phyloP scores from a whole-genome alignment of 2,113 vertebrate genomes.

The Crotalus tigris region DNA sequence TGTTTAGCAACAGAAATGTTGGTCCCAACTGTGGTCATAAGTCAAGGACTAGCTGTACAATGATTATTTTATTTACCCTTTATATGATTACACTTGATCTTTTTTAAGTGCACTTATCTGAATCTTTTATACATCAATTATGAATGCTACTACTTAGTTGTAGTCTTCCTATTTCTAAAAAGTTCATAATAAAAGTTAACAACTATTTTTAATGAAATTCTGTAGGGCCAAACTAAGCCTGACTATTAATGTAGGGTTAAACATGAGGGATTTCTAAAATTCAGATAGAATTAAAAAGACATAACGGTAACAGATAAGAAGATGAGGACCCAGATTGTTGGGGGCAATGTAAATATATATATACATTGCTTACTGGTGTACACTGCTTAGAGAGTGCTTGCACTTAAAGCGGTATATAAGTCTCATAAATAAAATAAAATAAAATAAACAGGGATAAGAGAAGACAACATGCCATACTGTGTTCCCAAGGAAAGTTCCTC shows the following conservation, averaged over 20 bases:
- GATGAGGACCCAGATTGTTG: no score
- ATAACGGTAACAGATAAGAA: not conserved
- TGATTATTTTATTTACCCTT: not conserved
- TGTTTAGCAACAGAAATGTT: not conserved
- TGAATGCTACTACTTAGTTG: not conserved
- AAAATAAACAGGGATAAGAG: not conserved
- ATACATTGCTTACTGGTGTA: no score
- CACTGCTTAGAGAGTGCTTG: no score
- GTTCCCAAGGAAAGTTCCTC: not conserved
- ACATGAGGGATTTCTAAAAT: not conserved
- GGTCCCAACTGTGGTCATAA: not conserved
- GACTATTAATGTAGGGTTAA: not conserved
- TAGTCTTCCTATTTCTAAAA: not conserved
- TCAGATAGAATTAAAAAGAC: not conserved
- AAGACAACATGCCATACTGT: not conserved
- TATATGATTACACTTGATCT: not conserved
- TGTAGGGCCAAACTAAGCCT: not conserved
- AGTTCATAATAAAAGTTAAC: not conserved
- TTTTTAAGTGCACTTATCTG: not conserved
- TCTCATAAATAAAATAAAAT: no score
- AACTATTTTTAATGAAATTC: not conserved
- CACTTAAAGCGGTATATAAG: no score
- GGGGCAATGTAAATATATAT: no score
- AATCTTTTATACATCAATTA: not conserved
- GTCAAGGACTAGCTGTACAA: not conserved